Evolutionary conservation across 2,113 vertebrate species (phyloP), one percentile per base, ranked within the genome.

Genomic region (Saguinus midas): DNA sequence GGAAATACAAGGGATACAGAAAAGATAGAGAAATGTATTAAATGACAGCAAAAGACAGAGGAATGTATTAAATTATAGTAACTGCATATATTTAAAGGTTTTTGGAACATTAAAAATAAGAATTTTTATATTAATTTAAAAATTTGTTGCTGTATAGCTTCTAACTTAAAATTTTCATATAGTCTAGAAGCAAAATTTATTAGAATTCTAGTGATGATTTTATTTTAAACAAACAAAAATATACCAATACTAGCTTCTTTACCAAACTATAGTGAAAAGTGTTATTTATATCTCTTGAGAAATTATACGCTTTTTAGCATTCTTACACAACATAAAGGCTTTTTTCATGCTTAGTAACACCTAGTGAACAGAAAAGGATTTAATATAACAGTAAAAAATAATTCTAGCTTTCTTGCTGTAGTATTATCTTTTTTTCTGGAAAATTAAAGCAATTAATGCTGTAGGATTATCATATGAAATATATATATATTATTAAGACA

Each of bases 141-240:
- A 29, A 10, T 16, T 8, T 57, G 16, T 83, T 94, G 18, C 12
- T 70, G 5, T 43, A 52, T 35, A 84, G 2, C 45, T 91, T 73
- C 61, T 91, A 88, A 80, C 66, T 76, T 64, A 72, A 86, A 87
- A 29, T 75, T 70, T 88, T 12, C 37, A 55, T 87, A 48, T 17
- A 2, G 12, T 87, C 32, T 58, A 76, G 32, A 89, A 76, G 23
- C 80, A 14, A 96, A 89, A 82, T 70, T 45, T 50, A 64, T 70
- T 29, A 92, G 43, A 52, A 76, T 9, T 81, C 29, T 50, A 55
- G 40, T 76, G 50, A 45, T 86, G 17, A 73, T 37, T 84, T 85
- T 95, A 76, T 55, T 94, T 68, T 70, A 92, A 88, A 84, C 48
- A 87, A 96, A 66, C 17, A 58, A 37, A 72, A 57, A 85, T 64